Evolutionary conservation across 2,888 invertebrate species (phyloP), one percentile per base, ranked within the genome.

Genomic region (Prosopocoilus inquinatus): DNA sequence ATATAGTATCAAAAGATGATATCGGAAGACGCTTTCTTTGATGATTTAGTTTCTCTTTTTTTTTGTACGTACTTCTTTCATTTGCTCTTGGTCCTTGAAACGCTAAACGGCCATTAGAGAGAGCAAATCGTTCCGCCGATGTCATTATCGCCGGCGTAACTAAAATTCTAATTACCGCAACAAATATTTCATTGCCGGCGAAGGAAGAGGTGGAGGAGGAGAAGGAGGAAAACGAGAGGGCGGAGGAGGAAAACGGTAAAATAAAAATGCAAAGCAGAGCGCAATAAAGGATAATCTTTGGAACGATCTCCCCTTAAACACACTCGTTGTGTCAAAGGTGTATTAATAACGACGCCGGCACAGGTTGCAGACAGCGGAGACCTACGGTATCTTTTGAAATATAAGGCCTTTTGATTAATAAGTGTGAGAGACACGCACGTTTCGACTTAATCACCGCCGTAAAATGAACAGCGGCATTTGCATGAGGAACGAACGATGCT

Each of bases 361-460:
- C 60, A 59, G 56, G 56, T 58, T 60, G 64, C 47, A 62, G 64
- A 64, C 64, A 64, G 64, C 62, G 59, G 57, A 57, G 53, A 43
- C 54, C 54, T 45, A 53, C 43, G 28, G 50, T 50, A 51, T 51
- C 52, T 52, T n/a, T 52, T 52, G 51, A 57, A 57, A 47, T 54
- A 51, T 48, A 50, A 63, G 59, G 60, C 59, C 60, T 59, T 71
- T 72, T 75, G 74, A 75, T 75, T 73, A 75, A 74, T 73, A 75
- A 70, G 74, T 75, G 74, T 73, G 70, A 68, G 72, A 63, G 70
- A 71, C 75, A 75, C 75, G 75, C 75, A 75, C 74, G 71, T 74
- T 74, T 72, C 71, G 64, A 73, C 71, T 75, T 73, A 74, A 75
- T 75, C 74, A 73, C 69, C 69, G 66, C 67, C 66, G 69, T 69